Percentiles rank a stretch among this genome's conserved stretches.
Evolutionary conservation across 2,797 vertebrate genomes (phyloP).

Genomic region (Mus spretus): DNA sequence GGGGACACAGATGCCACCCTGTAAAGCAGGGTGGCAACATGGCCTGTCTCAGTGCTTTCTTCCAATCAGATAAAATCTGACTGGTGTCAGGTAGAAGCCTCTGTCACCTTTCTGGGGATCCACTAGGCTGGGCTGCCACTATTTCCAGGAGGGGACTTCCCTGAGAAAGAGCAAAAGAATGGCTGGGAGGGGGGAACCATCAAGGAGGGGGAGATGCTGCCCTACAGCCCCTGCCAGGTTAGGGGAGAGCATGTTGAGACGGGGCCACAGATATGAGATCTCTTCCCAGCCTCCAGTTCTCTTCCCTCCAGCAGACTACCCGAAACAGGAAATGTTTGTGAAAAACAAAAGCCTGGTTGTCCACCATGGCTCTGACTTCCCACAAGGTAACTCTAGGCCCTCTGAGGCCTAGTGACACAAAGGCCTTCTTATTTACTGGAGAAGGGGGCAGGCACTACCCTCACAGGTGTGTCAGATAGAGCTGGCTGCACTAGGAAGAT

Average conservation of each 20-base stretch:
- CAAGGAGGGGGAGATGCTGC: no score
- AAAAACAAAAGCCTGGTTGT: constrained; percentile 51
- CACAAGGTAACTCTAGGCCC: not conserved
- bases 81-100: not conserved
- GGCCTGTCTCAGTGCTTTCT: not conserved
- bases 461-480: not conserved
- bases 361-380: not conserved
- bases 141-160: not conserved
- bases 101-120: not conserved
- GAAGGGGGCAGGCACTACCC: not conserved
- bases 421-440: not conserved
- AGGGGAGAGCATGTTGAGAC: not conserved
- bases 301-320: not conserved
- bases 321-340: not conserved
- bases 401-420: not conserved
- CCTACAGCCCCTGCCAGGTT: fast-evolving
- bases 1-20: not conserved
- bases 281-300: not conserved
- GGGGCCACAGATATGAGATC: not conserved
- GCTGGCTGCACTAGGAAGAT: not conserved
- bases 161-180: no score
- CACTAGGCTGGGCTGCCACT: not conserved
- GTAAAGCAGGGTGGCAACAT: not conserved
- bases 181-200: no score
- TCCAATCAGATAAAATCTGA: not conserved